phyloP scores from a whole-genome alignment of 2,797 vertebrate species.

The Harpagifer antarcticus region DNA sequence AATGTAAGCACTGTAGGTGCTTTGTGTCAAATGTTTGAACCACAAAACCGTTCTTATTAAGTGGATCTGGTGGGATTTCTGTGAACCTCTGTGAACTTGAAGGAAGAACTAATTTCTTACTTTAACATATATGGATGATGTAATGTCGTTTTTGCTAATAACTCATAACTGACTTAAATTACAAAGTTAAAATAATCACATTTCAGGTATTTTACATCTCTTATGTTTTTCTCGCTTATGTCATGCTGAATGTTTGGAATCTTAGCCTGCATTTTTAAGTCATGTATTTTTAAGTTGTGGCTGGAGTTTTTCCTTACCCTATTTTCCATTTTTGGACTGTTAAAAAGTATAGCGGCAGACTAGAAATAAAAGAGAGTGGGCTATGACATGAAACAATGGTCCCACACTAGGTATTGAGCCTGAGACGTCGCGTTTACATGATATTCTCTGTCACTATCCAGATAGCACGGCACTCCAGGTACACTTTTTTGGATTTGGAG shows the following conservation, averaged over 20 bases:
- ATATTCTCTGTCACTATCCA: no score
- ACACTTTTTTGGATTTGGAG: not conserved
- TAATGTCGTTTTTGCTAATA: not conserved
- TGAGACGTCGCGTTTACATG: no score
- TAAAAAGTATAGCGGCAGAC: no score
- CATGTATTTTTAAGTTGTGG: no score
- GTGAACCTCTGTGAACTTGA: not conserved
- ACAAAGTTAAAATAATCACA: not conserved
- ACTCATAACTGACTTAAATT: slow-evolving; percentile 1
- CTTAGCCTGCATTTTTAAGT: not conserved
- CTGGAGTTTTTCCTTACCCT: not conserved
- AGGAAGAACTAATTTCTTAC: not conserved
- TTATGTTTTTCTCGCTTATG: not conserved
- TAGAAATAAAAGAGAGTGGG: no score
- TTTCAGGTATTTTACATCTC: not conserved
- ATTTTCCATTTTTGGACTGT: slow-evolving; percentile 3
- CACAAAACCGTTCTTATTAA: no score
- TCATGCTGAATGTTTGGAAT: accelerated
- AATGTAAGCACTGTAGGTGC: not conserved
- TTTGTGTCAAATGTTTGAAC: slow-evolving; percentile 6
- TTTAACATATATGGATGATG: not conserved
- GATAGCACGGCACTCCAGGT: no score
- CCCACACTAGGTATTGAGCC: no score
- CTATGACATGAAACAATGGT: no score
- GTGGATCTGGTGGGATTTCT: not conserved